Conservation (phyloP, 2,797 vertebrate species). For the Halcyon smyrnensis region DNA sequence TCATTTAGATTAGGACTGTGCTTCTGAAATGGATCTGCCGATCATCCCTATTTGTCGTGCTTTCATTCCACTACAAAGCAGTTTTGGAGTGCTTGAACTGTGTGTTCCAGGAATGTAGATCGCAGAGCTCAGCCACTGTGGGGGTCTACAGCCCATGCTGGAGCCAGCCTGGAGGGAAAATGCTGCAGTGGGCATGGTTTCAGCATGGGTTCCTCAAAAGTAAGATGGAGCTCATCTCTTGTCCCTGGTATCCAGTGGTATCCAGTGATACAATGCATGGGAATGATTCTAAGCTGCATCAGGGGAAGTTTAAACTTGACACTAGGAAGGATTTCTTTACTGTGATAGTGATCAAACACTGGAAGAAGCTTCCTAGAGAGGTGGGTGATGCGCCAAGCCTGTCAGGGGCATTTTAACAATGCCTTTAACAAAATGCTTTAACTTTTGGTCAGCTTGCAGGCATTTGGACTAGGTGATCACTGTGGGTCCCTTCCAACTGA, state of each 20-base stretch:
- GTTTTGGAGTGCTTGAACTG: not conserved
- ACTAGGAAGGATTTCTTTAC: not conserved
- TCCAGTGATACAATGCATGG: accelerated
- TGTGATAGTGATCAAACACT: not conserved
- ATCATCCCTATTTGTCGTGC: not conserved
- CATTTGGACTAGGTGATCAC: not conserved
- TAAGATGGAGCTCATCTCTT: not conserved
- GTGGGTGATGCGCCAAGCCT: not conserved
- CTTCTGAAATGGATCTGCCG: not conserved
- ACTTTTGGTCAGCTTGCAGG: not conserved
- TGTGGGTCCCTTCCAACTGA: not conserved
- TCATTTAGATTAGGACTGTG: not conserved
- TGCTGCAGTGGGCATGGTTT: not conserved
- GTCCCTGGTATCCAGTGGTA: not conserved
- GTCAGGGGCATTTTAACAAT: not conserved
- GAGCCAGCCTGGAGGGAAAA: not conserved
- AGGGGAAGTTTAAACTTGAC: not conserved
- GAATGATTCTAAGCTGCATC: not conserved
- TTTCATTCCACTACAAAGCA: not conserved
- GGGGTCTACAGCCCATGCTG: accelerated
- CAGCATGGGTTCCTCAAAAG: not conserved
- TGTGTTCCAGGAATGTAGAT: not conserved
- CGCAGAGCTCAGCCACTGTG: not conserved
- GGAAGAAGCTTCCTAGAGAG: not conserved
- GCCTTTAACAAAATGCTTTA: not conserved